These are phyloP conservation scores for Kryphioiulus occultus DNA, from an alignment of 2,888 invertebrate species.

Conservation along the genomic window DNA sequence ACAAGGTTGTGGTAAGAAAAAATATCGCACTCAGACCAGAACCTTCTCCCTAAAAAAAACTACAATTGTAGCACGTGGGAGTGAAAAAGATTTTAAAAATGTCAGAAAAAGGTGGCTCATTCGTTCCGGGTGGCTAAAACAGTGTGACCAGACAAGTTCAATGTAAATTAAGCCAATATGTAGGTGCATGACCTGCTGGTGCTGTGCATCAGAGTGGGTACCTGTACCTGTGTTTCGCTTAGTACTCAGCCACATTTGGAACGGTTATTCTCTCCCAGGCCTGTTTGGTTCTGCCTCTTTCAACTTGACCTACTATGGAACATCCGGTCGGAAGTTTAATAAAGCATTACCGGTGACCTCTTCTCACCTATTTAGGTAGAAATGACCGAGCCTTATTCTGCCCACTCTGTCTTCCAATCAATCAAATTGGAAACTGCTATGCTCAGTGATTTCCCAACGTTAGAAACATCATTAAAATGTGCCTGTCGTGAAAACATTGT, in stretches of 20 bases:
- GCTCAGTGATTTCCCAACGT: not conserved
- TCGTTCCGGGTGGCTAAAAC: not conserved
- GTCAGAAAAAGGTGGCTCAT: not conserved
- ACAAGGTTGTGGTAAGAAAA: too few species aligned
- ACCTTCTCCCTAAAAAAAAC: too few species aligned
- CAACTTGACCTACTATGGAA: constrained; percentile 32
- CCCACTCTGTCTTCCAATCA: not conserved
- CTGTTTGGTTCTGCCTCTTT: constrained; percentile 9
- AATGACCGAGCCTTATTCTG: not conserved
- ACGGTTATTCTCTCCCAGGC: not conserved
- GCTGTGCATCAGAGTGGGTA: not conserved
- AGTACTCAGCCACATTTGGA: not conserved
- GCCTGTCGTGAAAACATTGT: not conserved
- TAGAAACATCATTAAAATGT: not conserved
- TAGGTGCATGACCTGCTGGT: constrained; percentile 11
- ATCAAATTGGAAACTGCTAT: not conserved
- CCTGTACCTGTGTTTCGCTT: not conserved
- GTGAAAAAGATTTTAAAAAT: not conserved
- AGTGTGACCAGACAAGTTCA: constrained; percentile 27
- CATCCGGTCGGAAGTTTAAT: constrained; percentile 32
- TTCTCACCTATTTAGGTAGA: constrained; percentile 27
- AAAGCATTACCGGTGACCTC: constrained; percentile 13
- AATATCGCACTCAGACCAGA: too few species aligned
- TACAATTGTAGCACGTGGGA: not conserved
- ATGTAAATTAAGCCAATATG: constrained; percentile 11